Base-by-base conservation (phyloP, 2,888 invertebrate species). In the Plebejus melissa region DNA sequence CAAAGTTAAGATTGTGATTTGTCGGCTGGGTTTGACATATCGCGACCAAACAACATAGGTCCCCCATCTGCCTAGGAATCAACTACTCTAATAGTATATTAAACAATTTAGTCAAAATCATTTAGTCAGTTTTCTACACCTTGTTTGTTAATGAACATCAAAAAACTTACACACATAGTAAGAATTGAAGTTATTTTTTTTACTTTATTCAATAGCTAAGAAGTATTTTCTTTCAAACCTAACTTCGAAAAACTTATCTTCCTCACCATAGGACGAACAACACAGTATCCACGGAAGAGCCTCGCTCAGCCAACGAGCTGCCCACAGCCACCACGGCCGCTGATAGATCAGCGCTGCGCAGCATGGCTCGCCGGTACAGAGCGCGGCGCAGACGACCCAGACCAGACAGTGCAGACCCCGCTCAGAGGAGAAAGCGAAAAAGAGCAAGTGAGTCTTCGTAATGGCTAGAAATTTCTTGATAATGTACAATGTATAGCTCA, bases 331-430 rank as follows among this genome's bases (percentile, higher is more conserved):
- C 96, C 82, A 94, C 95, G 65, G 96, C 96, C 69, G 89, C 90
- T 80, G 90, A 92, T 82, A 84, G 91, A 57, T 92, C 93, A 5
- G 95, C 96, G 76, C 89, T 96, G 82, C 95, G 96, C 84, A 96
- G 96, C 85, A 95, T 96, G 80, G 96, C 96, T 74, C 95, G 96
- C 79, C 95, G 95, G 77, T 96, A 96, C 87, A 88, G 94, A 70
- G 94, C 93, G 76, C 83, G 91, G 77, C 90, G 93, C 82, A 91
- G 93, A 85, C 84, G 90, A 78, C 88, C 91, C 54, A 90, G 86
- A 11, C 65, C 65, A 13, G 88, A 91, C 77, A 92, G 89, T 83
- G 85, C 87, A 60, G 87, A 90, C 81, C 91, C 90, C 54, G 94
- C 91, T 77, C 90, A 91, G 82, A 81, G 93, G 82, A 91, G 93